Conservation (phyloP, 2,797 vertebrate species). For the Amniataba percoides region DNA sequence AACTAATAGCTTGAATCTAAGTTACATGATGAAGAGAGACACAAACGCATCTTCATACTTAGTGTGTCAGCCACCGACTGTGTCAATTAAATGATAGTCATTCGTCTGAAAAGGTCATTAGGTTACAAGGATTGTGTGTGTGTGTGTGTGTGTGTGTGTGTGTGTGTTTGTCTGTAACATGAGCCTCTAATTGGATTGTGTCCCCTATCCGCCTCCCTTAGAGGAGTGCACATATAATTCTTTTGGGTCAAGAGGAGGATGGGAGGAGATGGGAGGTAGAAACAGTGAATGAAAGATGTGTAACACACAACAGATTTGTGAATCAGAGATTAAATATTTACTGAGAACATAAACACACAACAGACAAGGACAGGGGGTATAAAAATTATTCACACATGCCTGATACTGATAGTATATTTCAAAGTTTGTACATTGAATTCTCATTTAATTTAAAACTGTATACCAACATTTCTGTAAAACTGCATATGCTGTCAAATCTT, state of each 20-base stretch:
- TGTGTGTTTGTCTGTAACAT: neutral
- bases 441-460: neutral
- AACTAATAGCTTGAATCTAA: neutral
- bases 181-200: conserved; percentile 52
- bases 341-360: neutral
- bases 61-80: neutral
- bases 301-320: neutral
- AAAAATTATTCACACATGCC: too few relatives aligned
- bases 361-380: too few relatives aligned
- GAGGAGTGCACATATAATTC: conserved; percentile 5
- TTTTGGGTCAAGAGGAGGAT: conserved; percentile 1
- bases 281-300: neutral
- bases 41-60: neutral
- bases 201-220: conserved; percentile 10
- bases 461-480: neutral
- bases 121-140: conserved; percentile 18
- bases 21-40: neutral
- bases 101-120: conserved; percentile 29
- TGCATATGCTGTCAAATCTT: neutral
- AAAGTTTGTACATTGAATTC: neutral
- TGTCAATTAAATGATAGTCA: conserved; percentile 4
- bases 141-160: neutral
- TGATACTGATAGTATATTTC: neutral
- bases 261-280: neutral
- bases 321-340: neutral